These are phyloP conservation scores for Sycophila sp. DNA, from an alignment of 1,140 invertebrate genomes.

Conservation along the genomic window DNA sequence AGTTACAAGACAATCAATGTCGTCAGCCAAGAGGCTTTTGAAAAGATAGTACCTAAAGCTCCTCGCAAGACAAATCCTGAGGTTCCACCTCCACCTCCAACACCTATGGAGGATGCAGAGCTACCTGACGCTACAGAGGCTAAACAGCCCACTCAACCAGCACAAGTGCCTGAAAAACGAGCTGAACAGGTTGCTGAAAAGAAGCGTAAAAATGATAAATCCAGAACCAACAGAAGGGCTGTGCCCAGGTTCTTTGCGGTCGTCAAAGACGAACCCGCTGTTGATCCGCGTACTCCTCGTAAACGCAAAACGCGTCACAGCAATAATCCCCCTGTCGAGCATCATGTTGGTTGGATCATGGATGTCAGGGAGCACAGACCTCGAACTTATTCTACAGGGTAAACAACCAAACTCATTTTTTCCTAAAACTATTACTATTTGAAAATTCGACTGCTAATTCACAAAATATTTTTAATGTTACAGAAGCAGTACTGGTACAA, in stretches of 20 bases:
- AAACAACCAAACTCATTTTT: slow-evolving; percentile 40
- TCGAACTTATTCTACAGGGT: slow-evolving; percentile 79
- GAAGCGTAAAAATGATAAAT: slow-evolving; percentile 27
- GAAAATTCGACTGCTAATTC: no score
- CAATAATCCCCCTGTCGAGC: slow-evolving; percentile 91
- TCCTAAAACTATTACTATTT: no score
- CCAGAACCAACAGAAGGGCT: slow-evolving; percentile 37
- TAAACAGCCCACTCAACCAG: slow-evolving; percentile 12
- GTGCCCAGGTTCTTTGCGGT: slow-evolving; percentile 92
- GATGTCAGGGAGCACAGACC: slow-evolving; percentile 85
- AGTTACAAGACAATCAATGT: slow-evolving; percentile 89
- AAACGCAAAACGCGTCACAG: slow-evolving; percentile 94
- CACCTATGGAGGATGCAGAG: slow-evolving; percentile 58
- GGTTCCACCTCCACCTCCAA: slow-evolving; percentile 83
- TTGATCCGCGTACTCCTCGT: slow-evolving; percentile 75
- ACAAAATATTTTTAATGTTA: slow-evolving; percentile 23
- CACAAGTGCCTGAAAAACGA: slow-evolving; percentile 53
- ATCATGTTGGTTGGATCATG: slow-evolving; percentile 97
- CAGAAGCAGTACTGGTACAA: slow-evolving; percentile 79
- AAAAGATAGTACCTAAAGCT: slow-evolving; percentile 77
- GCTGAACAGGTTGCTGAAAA: slow-evolving; percentile 51
- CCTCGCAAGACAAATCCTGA: slow-evolving; percentile 74
- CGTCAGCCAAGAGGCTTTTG: slow-evolving; percentile 89
- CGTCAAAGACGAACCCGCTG: slow-evolving; percentile 79
- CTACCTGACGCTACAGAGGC: slow-evolving; percentile 37